Evolutionary conservation across 2,888 invertebrate species (phyloP).

Genomic region (Agriopis leucophaearia): DNA sequence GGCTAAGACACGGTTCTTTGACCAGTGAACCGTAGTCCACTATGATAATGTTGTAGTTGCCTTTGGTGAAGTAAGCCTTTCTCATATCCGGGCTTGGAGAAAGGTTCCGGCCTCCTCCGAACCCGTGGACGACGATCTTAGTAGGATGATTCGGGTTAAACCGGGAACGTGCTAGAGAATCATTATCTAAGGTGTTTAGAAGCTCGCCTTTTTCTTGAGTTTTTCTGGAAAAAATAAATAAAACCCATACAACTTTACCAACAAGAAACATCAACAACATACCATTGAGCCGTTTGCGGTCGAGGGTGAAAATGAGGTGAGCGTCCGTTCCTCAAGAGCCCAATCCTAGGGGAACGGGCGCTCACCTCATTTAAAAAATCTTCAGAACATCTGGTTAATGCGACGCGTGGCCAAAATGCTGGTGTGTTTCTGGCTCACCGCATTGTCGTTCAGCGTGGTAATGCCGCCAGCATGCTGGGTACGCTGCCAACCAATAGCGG

Average conservation of each 20-base stretch:
- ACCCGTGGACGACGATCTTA: conserved; percentile 96
- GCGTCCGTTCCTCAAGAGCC: too few species aligned
- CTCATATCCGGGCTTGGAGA: conserved; percentile 95
- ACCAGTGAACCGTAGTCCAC: conserved; percentile 94
- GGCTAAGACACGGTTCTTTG: conserved; percentile 93
- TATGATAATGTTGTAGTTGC: conserved; percentile 94
- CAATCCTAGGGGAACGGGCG: too few species aligned
- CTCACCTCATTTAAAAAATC: too few species aligned
- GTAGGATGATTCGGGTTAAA: conserved; percentile 93
- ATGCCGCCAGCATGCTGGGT: too few species aligned
- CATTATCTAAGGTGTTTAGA: conserved; percentile 89
- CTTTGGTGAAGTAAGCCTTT: conserved; percentile 92
- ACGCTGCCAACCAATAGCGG: too few species aligned
- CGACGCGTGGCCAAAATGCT: too few species aligned
- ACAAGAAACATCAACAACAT: too few species aligned
- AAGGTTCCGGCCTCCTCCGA: conserved; percentile 93
- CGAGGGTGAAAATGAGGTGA: too few species aligned
- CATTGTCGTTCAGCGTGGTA: too few species aligned
- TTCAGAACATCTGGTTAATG: too few species aligned
- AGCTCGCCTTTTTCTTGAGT: conserved; percentile 92
- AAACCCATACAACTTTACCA: neutral
- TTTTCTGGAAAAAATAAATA: conserved; percentile 77
- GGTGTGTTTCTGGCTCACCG: too few species aligned
- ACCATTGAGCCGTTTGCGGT: too few species aligned
- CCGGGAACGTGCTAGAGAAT: conserved; percentile 90